Percentiles rank a stretch among this genome's conserved stretches.
These are phyloP conservation scores for Unio pictorum DNA, from an alignment of 2,888 invertebrate species.

Conservation along the genomic window DNA sequence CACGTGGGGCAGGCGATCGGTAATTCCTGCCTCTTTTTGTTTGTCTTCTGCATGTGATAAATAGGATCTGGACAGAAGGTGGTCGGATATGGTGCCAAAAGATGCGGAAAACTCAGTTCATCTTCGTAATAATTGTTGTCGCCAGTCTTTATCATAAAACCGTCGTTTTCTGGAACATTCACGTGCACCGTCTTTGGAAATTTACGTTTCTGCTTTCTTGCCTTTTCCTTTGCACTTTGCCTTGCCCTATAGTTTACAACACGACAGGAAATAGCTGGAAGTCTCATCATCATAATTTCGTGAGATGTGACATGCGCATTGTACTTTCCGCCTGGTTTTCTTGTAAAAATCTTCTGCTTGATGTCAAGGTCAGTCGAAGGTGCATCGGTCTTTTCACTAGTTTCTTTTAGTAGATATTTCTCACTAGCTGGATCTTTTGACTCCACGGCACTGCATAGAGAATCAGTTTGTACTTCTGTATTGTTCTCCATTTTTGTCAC, in stretches of 20 bases:
- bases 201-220: conserved; percentile 2
- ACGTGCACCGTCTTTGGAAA: conserved; percentile 4
- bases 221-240: conserved; percentile 5
- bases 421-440: too few species aligned
- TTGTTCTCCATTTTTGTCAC: too few species aligned
- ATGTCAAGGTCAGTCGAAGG: too few species aligned
- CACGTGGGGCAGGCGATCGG: conserved; percentile 46
- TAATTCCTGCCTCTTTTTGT: conserved; percentile 19
- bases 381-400: too few species aligned
- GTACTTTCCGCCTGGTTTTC: not conserved
- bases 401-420: too few species aligned
- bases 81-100: conserved; percentile 17
- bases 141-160: conserved; percentile 31
- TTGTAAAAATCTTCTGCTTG: too few species aligned
- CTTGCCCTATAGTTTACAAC: conserved; percentile 23
- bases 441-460: too few species aligned
- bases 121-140: conserved; percentile 15
- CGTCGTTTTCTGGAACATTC: conserved; percentile 19
- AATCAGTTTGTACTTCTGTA: too few species aligned
- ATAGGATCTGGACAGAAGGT: conserved; percentile 34
- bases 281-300: conserved; percentile 24
- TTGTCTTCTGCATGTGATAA: conserved; percentile 18
- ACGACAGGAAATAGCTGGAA: conserved; percentile 28
- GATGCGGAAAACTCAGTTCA: conserved; percentile 10
- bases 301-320: conserved; percentile 18